Evolutionary conservation across 37 sponge, comb jelly and placozoan genomes (phyloP).

Genomic region (Aphrocallistes beatrix): DNA sequence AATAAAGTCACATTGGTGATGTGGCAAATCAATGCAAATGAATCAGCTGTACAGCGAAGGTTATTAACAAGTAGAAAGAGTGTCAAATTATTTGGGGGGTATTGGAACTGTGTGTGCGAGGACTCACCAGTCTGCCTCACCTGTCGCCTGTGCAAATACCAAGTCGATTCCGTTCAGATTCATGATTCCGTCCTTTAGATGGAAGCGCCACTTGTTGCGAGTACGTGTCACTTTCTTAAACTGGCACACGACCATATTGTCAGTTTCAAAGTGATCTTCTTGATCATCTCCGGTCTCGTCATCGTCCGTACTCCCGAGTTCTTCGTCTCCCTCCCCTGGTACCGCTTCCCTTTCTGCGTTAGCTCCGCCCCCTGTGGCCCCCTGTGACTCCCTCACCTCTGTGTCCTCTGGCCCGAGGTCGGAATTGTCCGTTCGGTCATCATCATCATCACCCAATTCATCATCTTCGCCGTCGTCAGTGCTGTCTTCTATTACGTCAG

Average conservation of each 20-base stretch:
- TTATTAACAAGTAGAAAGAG: too few species aligned
- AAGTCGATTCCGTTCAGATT: constrained; percentile 72
- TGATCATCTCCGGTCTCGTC: constrained; percentile 28
- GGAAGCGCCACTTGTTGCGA: constrained; percentile 80
- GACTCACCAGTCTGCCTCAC: constrained; percentile 91
- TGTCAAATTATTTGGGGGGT: too few species aligned
- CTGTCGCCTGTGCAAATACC: constrained; percentile 73
- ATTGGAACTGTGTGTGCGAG: too few species aligned
- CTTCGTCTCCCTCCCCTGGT: constrained; percentile 28
- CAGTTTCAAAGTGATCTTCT: constrained; percentile 57
- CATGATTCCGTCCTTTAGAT: constrained; percentile 93
- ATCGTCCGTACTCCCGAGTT: constrained; percentile 41
- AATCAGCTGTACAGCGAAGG: background rate
- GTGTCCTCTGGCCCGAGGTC: background rate
- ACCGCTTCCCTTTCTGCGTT: background rate
- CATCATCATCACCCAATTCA: constrained; percentile 39
- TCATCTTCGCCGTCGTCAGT: constrained; percentile 67
- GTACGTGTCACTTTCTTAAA: constrained; percentile 68
- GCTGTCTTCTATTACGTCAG: background rate
- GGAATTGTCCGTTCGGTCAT: constrained; percentile 18
- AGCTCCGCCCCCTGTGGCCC: background rate
- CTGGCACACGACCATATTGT: constrained; percentile 88
- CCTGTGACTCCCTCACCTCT: background rate
- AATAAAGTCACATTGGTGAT: background rate
- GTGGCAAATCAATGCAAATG: too few species aligned